These are phyloP conservation scores for Phalacrocorax aristotelis DNA, from an alignment of 2,113 vertebrate species.

Conservation along the genomic window DNA sequence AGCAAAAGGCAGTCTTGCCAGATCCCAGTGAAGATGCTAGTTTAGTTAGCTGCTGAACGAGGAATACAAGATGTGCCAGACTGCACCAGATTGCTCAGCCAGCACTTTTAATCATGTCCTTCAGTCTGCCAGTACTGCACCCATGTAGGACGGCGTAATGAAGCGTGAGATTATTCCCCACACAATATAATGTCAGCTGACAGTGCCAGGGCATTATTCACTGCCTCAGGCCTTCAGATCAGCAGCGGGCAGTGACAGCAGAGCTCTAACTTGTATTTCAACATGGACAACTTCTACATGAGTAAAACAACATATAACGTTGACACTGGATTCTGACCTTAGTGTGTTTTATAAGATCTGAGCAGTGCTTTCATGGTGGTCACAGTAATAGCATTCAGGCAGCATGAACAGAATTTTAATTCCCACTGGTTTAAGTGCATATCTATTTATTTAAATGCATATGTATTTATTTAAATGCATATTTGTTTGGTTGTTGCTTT, in stretches of 20 bases:
- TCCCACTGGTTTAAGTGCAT: background rate
- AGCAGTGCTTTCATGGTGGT: background rate
- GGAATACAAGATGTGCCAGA: background rate
- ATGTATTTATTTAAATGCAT: background rate
- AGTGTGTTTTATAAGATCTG: background rate
- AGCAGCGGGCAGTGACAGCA: background rate
- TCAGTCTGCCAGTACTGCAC: background rate
- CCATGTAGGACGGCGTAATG: background rate
- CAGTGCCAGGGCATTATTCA: background rate
- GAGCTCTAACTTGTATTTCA: background rate
- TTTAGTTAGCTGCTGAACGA: background rate
- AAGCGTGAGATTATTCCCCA: background rate
- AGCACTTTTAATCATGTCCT: background rate
- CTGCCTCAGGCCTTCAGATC: background rate
- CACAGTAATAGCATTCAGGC: background rate
- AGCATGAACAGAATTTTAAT: background rate
- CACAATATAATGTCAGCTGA: background rate
- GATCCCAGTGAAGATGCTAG: background rate
- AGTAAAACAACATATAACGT: background rate
- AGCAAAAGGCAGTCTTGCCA: background rate
- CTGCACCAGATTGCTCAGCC: background rate
- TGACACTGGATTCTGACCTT: background rate
- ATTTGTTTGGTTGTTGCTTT: background rate
- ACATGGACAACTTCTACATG: background rate
- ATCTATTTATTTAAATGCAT: background rate